Conservation (phyloP, 2,797 vertebrate species). For the Epinephelus malabaricus region DNA sequence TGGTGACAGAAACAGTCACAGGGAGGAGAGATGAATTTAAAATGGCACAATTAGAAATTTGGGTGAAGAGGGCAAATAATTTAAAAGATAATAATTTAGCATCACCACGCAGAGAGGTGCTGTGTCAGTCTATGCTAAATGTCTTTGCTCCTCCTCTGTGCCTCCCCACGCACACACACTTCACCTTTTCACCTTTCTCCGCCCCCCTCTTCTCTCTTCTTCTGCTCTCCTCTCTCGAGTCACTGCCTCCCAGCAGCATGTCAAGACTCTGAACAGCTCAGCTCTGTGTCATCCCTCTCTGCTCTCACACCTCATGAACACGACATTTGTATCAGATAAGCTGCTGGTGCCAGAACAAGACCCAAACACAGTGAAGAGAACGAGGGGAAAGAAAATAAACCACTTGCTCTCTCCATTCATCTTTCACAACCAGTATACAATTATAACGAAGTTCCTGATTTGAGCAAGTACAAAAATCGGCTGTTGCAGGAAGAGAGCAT, state of each 20-base stretch:
- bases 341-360: slow-evolving; percentile 1
- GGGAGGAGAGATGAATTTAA: neutral
- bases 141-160: neutral
- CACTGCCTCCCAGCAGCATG: neutral
- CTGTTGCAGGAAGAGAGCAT: slow-evolving; percentile 19
- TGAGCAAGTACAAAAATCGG: slow-evolving; percentile 11
- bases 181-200: slow-evolving; percentile 1
- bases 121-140: neutral
- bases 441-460: neutral
- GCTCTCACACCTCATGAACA: slow-evolving; percentile 30
- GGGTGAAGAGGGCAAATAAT: neutral
- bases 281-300: slow-evolving; percentile 1
- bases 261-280: neutral
- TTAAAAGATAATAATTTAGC: neutral
- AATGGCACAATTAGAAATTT: neutral
- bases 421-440: slow-evolving; percentile 6
- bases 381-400: neutral
- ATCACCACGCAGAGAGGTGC: neutral
- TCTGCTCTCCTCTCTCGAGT: neutral
- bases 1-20: neutral
- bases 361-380: neutral
- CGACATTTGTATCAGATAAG: slow-evolving; percentile 26
- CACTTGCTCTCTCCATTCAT: neutral
- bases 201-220: neutral
- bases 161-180: neutral